Base-by-base conservation (phyloP, 2,113 vertebrate species). In the Aldabrachelys gigantea region DNA sequence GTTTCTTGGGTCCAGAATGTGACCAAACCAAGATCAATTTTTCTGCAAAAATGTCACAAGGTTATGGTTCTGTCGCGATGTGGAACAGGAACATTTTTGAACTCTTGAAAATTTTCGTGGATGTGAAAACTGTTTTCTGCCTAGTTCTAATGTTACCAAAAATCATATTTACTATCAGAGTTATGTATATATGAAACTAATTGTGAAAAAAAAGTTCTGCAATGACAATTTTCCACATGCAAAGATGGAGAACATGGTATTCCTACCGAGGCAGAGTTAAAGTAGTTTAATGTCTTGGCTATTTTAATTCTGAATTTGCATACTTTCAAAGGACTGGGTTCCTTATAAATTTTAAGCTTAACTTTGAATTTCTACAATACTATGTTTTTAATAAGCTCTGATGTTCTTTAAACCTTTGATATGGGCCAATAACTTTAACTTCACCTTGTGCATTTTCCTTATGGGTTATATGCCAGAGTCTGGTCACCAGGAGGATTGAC, bases 401-500 rank as follows among this genome's bases (percentile, higher is more conserved):
- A 91, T 49, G 54, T 14, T 75, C 95, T 92, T 86, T 19, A 50
- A 9, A 84, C 44, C 14, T 87, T 49, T 91, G 5, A 57, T 81
- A 85, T 25, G 62, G 57, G 4, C 13, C 35, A 82, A 79, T 57
- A 91, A 78, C 82, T 84, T 90, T 95, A 22, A 82, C 41, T 13
- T 8, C 41, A 56, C 89, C 92, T 86, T 86, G n/a, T 82, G 27
- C 6, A 8, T 3, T 3, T 91, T 65, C 52, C 35, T 72, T 72
- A n/a, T 72, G n/a, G n/a, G 35, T n/a, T 69, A 53, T 92, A 86
- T 89, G 87, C 44, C 53, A 49, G 8, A 49, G 14, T 78, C 92
- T 84, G 85, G 41, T 82, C 38, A 89, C 65, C 35, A 82, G 72
- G 86, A 90, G 86, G 5, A 84, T 91, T 95, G 90, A 89, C 10